Conservation (phyloP, 2,113 vertebrate genomes). For the Scatophagus argus region DNA sequence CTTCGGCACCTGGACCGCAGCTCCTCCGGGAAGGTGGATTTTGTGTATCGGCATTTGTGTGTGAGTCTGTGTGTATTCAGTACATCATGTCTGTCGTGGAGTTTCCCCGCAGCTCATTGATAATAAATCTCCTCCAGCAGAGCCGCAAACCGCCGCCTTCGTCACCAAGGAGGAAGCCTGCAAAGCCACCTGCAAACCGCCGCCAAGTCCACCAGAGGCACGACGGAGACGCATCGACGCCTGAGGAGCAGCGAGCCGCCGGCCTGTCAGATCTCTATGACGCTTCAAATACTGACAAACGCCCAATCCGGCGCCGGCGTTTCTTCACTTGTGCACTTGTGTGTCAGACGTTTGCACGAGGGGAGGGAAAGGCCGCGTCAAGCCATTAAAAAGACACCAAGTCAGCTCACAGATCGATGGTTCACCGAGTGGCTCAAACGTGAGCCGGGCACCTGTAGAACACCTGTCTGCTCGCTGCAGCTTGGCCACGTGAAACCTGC, state of each 20-base stretch:
- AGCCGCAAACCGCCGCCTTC: not conserved
- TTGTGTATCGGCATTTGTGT: not conserved
- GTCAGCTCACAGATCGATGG: too few species aligned
- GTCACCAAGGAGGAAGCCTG: not conserved
- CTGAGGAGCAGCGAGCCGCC: conserved; percentile 5
- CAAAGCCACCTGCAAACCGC: conserved; percentile 27
- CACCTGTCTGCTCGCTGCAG: too few species aligned
- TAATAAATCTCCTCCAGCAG: conserved; percentile 16
- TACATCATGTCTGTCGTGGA: not conserved
- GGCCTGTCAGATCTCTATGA: not conserved
- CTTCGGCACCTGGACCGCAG: conserved; percentile 10
- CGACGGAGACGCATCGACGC: not conserved
- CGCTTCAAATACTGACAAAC: not conserved
- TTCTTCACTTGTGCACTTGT: not conserved
- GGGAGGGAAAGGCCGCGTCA: too few species aligned
- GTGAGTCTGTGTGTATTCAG: not conserved
- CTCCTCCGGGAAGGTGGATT: conserved; percentile 20
- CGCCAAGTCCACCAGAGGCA: conserved; percentile 35
- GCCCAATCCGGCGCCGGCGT: not conserved
- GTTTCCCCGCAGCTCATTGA: not conserved
- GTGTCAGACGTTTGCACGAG: not conserved
- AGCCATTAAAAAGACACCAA: too few species aligned
- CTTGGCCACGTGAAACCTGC: not conserved
- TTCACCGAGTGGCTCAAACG: too few species aligned
- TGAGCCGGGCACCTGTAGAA: too few species aligned